Conservation (phyloP, 2,888 invertebrate genomes). For the Pecten maximus region DNA sequence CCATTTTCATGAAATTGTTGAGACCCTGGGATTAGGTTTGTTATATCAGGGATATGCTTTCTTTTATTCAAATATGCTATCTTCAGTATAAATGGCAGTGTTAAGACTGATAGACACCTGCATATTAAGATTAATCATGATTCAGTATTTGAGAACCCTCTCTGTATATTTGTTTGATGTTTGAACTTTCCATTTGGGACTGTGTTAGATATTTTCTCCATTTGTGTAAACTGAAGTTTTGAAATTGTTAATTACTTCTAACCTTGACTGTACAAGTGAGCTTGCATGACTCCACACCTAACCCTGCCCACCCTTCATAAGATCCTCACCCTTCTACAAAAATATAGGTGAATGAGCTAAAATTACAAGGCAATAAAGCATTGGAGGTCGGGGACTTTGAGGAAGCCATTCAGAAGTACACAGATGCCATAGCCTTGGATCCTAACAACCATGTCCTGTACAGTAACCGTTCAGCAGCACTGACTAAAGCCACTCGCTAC, state of each 20-base stretch:
- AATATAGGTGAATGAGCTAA: slow-evolving; percentile 89
- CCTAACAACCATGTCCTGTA: slow-evolving; percentile 92
- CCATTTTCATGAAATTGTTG: no score
- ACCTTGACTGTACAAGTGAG: neutral
- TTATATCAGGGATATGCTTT: no score
- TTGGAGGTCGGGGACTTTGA: slow-evolving; percentile 89
- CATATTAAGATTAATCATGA: no score
- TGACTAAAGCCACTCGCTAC: slow-evolving; percentile 91
- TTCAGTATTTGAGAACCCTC: no score
- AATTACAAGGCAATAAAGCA: slow-evolving; percentile 94
- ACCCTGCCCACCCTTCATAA: neutral
- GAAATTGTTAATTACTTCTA: neutral
- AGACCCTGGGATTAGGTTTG: no score
- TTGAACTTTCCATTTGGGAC: neutral
- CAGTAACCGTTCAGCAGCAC: slow-evolving; percentile 95
- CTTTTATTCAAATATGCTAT: no score
- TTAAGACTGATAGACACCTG: no score
- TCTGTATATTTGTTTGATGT: neutral
- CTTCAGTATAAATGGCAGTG: no score
- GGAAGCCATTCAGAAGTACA: slow-evolving; percentile 91
- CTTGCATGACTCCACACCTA: slow-evolving; percentile 2
- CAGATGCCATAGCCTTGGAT: slow-evolving; percentile 91
- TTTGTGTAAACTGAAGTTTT: neutral
- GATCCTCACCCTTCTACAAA: slow-evolving; percentile 20
- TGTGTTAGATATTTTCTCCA: neutral